Conservation (phyloP, 2,113 vertebrate genomes). For the Myiopsitta monachus region DNA sequence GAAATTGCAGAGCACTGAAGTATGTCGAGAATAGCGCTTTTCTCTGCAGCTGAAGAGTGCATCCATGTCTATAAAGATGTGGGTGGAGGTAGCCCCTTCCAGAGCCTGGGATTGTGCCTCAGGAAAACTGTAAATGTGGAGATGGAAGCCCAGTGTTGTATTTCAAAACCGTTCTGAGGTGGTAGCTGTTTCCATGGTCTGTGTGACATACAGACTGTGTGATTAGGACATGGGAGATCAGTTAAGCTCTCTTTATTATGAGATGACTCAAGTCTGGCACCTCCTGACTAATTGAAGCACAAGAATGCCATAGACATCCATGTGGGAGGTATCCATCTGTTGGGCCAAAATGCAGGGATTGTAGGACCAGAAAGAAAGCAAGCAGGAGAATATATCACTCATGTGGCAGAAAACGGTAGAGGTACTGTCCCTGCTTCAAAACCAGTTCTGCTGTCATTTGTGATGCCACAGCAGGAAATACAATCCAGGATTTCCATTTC, state of each 20-base stretch:
- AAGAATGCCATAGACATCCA: not conserved
- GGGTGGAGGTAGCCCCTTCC: not conserved
- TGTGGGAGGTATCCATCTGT: constrained; percentile 9
- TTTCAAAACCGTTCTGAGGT: not conserved
- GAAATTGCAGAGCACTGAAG: not conserved
- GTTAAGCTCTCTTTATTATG: not conserved
- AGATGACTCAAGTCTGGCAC: not conserved
- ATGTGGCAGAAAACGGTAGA: not conserved
- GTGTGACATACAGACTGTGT: not conserved
- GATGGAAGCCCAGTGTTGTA: not conserved
- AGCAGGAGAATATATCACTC: not conserved
- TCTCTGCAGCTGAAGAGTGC: not conserved
- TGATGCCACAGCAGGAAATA: not conserved
- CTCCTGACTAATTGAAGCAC: not conserved
- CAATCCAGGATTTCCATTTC: not conserved
- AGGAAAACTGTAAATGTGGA: not conserved
- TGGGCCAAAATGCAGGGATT: not conserved
- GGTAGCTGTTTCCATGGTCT: not conserved
- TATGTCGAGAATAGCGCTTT: not conserved
- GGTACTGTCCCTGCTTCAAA: not conserved
- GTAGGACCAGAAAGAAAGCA: not conserved
- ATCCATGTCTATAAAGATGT: not conserved
- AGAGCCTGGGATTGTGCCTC: not conserved
- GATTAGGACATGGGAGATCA: not conserved
- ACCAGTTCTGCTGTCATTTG: not conserved